phyloP scores from a whole-genome alignment of 2,797 vertebrate genomes.

The Anguilla megastoma region DNA sequence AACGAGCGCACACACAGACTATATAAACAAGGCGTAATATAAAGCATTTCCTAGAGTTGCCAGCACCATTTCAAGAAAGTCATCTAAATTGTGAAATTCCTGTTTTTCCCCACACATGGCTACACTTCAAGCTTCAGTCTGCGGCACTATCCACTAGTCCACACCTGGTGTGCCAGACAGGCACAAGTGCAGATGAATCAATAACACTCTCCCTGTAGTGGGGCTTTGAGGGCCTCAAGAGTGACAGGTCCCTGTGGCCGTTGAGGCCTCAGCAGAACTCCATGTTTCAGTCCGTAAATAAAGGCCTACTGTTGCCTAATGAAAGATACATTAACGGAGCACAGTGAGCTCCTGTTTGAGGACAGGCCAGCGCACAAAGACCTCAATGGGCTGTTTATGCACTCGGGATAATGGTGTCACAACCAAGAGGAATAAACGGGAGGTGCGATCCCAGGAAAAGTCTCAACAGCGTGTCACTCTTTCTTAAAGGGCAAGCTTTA shows the following conservation, averaged over 20 bases:
- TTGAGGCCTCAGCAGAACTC: neutral
- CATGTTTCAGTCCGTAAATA: slow-evolving; percentile 1
- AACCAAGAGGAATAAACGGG: neutral
- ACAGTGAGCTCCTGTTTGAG: slow-evolving; percentile 18
- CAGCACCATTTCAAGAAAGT: no score
- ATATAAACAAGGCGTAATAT: neutral
- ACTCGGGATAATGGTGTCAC: neutral
- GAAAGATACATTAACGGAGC: neutral
- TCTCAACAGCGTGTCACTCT: neutral
- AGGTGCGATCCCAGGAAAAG: neutral
- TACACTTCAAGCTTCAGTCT: neutral
- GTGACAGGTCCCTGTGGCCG: neutral
- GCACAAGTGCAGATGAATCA: neutral
- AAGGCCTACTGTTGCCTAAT: slow-evolving; percentile 15
- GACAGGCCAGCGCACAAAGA: slow-evolving; percentile 13
- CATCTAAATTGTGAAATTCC: neutral
- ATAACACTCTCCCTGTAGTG: neutral
- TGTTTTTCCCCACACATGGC: neutral
- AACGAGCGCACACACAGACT: neutral
- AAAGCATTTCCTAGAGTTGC: neutral
- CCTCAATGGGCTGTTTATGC: slow-evolving; percentile 15
- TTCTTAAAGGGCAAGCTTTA: neutral
- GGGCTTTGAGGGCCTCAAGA: neutral
- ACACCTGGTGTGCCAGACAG: neutral
- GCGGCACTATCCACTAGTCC: neutral